A percentile compares a stretch with the other conserved stretches of the same genome.
Evolutionary conservation across 2,797 vertebrate genomes (phyloP).

Genomic region (Euthynnus affinis): DNA sequence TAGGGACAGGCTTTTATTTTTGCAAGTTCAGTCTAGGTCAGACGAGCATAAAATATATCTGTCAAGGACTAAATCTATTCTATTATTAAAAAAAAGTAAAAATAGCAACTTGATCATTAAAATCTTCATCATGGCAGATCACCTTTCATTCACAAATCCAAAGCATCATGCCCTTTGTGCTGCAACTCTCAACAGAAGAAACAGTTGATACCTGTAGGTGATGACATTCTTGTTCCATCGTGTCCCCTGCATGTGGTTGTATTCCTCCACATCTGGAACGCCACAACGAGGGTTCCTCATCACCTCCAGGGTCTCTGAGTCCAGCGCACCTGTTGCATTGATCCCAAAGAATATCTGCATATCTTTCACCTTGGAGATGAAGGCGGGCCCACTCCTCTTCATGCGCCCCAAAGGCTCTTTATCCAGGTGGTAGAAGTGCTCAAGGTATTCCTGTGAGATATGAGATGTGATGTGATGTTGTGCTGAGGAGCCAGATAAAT

Average conservation of each 20-base stretch:
- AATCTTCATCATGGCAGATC: no score
- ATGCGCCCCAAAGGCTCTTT: slow-evolving; percentile 66
- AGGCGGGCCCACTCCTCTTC: slow-evolving; percentile 77
- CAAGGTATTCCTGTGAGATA: slow-evolving; percentile 82
- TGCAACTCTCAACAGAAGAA: not conserved
- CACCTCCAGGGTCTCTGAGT: slow-evolving; percentile 77
- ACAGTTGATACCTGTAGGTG: slow-evolving; percentile 81
- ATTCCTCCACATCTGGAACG: slow-evolving; percentile 85
- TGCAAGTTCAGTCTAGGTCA: slow-evolving; percentile 36
- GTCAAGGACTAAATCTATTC: not conserved
- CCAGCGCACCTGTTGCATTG: slow-evolving; percentile 80
- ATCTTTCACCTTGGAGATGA: slow-evolving; percentile 83
- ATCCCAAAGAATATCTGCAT: slow-evolving; percentile 89
- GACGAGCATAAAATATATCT: not conserved
- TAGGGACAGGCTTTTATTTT: not conserved
- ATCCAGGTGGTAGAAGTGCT: slow-evolving; percentile 80
- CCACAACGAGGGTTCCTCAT: slow-evolving; percentile 86
- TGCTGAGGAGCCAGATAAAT: not conserved
- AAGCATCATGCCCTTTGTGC: not conserved
- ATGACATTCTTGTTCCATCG: slow-evolving; percentile 85
- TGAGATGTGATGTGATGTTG: not conserved
- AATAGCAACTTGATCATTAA: no score
- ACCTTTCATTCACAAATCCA: not conserved
- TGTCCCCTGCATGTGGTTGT: slow-evolving; percentile 69
- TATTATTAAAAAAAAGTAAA: no score